Percentiles rank a stretch among this genome's conserved stretches.
Conservation (phyloP, 2,888 invertebrate genomes). For the Epinotia nisella region DNA sequence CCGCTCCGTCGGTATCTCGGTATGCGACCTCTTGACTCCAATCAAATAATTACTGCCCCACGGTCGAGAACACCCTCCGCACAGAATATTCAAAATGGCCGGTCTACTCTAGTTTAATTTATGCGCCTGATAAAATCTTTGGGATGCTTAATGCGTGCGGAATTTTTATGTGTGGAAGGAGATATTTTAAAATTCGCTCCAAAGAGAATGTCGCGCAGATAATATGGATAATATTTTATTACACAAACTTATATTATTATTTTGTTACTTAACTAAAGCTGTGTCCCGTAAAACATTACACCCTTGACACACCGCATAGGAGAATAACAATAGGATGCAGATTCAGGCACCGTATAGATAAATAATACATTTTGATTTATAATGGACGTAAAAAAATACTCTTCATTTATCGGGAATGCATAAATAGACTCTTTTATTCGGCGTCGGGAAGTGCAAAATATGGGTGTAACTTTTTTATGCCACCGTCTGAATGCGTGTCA, state of each 20-base stretch:
- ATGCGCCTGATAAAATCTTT: constrained; percentile 70
- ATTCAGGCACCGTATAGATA: constrained; percentile 83
- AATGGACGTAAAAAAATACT: constrained; percentile 83
- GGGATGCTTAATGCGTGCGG: constrained; percentile 42
- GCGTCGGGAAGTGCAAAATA: constrained; percentile 84
- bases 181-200: constrained; percentile 4
- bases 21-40: constrained; percentile 83
- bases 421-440: constrained; percentile 84
- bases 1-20: constrained; percentile 74
- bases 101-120: constrained; percentile 66
- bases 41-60: constrained; percentile 84
- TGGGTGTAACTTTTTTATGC: constrained; percentile 83
- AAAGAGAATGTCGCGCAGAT: background rate
- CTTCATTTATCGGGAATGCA: constrained; percentile 84
- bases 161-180: constrained; percentile 39
- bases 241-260: constrained; percentile 40
- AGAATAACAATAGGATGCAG: constrained; percentile 84
- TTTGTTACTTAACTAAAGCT: constrained; percentile 53
- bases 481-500: constrained; percentile 78
- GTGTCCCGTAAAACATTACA: constrained; percentile 79
- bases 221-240: constrained; percentile 31
- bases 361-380: constrained; percentile 85
- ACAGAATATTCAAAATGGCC: constrained; percentile 81
- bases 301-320: constrained; percentile 84
- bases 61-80: constrained; percentile 77